A percentile compares a stretch with the other conserved stretches of the same genome.
Conservation (phyloP, 1,140 invertebrate genomes). For the Macrotrachela quadricornifera region DNA sequence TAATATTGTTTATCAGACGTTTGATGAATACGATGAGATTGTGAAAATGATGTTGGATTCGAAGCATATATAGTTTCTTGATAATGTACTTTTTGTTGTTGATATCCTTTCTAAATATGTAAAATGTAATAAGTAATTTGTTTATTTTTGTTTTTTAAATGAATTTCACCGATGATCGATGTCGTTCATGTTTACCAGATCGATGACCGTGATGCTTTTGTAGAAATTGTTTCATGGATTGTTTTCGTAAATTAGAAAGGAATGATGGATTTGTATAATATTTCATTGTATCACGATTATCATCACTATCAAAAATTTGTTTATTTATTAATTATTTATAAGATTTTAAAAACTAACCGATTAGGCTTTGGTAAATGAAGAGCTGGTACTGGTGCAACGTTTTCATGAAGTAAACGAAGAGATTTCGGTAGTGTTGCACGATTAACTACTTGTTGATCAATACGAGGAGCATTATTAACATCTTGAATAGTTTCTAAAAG, state of each 20-base stretch:
- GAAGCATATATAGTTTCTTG: neutral
- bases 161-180: neutral
- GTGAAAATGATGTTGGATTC: no score
- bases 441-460: slow-evolving; percentile 89
- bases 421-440: slow-evolving; percentile 78
- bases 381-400: slow-evolving; percentile 77
- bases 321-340: neutral
- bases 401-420: slow-evolving; percentile 69
- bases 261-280: slow-evolving; percentile 97
- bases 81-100: neutral
- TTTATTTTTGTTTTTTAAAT: no score
- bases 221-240: neutral
- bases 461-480: slow-evolving; percentile 67
- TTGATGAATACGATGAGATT: no score
- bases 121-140: no score
- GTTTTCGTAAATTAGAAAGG: slow-evolving; percentile 83
- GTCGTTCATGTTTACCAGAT: neutral
- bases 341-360: slow-evolving; percentile 32
- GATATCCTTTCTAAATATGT: neutral
- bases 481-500: slow-evolving; percentile 31
- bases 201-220: neutral
- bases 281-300: slow-evolving; percentile 88
- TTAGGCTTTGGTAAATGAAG: slow-evolving; percentile 81
- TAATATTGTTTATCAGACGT: neutral
- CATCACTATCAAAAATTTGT: slow-evolving; percentile 42